Evolutionary conservation across 2,888 invertebrate genomes (phyloP).

Genomic region (Eupelmus urozonus): DNA sequence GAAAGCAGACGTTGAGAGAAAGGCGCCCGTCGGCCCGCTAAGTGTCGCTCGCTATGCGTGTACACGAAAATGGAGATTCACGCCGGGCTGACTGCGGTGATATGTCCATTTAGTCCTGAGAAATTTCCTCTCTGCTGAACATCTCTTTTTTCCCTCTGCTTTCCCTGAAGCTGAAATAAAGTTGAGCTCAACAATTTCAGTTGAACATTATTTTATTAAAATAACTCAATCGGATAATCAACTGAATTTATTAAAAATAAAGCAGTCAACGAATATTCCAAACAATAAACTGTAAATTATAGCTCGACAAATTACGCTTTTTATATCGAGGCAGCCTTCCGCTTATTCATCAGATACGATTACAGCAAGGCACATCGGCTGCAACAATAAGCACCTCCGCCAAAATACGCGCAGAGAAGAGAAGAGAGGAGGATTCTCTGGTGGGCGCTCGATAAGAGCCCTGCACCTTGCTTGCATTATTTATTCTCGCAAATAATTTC

Average conservation of each 20-base stretch:
- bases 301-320: too few species aligned
- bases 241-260: too few species aligned
- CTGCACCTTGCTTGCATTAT: constrained; percentile 2
- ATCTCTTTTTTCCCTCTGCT: too few species aligned
- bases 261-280: too few species aligned
- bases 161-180: too few species aligned
- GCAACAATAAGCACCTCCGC: not conserved
- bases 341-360: not conserved
- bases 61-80: constrained; percentile 21
- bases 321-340: too few species aligned
- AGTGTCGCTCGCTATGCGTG: not conserved
- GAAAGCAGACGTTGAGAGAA: constrained; percentile 30
- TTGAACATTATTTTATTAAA: too few species aligned
- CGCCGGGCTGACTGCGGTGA: not conserved
- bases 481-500: constrained; percentile 44
- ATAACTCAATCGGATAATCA: too few species aligned
- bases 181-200: too few species aligned
- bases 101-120: not conserved
- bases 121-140: not conserved
- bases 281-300: too few species aligned
- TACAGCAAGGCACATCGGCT: not conserved
- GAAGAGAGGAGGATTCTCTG: not conserved
- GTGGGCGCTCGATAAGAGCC: constrained; percentile 10
- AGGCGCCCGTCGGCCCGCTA: not conserved
- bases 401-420: not conserved